Base-by-base conservation (phyloP, 2,797 vertebrate species). In the Poeciliopsis presidionis region DNA sequence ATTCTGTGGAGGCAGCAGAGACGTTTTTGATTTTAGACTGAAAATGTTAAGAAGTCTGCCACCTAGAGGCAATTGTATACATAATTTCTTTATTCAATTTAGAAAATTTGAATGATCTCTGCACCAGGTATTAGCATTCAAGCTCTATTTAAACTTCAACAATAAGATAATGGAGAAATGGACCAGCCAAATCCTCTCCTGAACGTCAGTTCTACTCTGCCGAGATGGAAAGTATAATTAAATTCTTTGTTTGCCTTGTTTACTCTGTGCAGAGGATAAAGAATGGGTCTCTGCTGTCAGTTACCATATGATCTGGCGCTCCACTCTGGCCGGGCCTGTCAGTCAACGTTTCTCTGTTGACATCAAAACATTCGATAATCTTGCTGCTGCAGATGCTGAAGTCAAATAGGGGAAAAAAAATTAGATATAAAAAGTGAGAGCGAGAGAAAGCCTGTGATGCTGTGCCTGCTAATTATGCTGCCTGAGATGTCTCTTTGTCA, bases 191-290 rank as follows among this genome's bases (percentile, higher is more conserved):
- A 96, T 96, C 88, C 92, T 95, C 95, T 95, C 91, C 90, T 87
- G 78, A 90, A 91, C 88, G 90, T 94, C 94, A 93, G 84, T 89
- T 92, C 84, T 53, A 91, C 92, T 92, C 92, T 90, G 91, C 72
- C 88, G 89, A 90, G 90, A 93, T 93, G 74, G 86, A 90, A 83
- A 83, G 95, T 95, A 96, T 96, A 97, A 97, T 97, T 94, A 95
- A 96, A 96, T 95, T 80, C 85, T 70, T 88, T 86, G 82, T 87
- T 84, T 88, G 73, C 72, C 78, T 77, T 78, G 83, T 74, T 73
- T 81, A 83, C 78, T 81, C 28, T 65, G 65, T 79, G 51, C 65
- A 91, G 85, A 71, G 76, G 78, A 90, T 80, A 89, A 89, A 77
- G 57, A 85, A 89, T 76, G 76, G 78, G 81, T 77, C 82, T 85